Base-by-base conservation (phyloP, 2,113 vertebrate genomes). In the Platysternon megacephalum region DNA sequence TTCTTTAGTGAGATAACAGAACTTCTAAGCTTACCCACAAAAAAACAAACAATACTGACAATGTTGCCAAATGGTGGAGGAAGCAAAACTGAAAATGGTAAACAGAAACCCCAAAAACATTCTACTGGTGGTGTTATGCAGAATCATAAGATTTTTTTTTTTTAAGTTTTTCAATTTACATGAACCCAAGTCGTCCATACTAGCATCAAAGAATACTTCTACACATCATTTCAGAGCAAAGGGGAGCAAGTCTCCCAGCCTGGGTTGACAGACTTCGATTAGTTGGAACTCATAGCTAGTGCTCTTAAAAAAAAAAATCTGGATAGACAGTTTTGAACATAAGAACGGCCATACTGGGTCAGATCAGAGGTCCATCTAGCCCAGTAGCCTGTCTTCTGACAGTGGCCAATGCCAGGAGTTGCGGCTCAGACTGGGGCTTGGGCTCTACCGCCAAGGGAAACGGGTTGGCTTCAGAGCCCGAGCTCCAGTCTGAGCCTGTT, bases 1-100 rank as follows among this genome's bases (percentile, higher is more conserved):
- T 42, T 90, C 82, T 96, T 90, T 85, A 22, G 84, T 35, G 39
- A 13, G 21, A 32, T 51, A 87, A 84, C 58, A 79, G 65, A 14
- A 72, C 35, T 26, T 22, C 21, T 8, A 79, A 44, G 46, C 61
- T 88, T 81, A 53, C 53, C 85, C 35, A 19, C 79, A 90, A 76
- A 81, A 92, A 83, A 17, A 4, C 11, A 76, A 46, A 22, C 51
- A 90, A 82, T 76, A 28, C 55, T 56, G 55, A 11, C 24, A 56
- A 14, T 6, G 28, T 32, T 61, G 56, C 56, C 56, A 26, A 61
- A 32, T 58, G 42, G 39, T 46, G 79, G 79, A 74, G 58, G 82
- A 22, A 86, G 86, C 79, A 2, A 24, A 32, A 72, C 3, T 72
- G n/a, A 72, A 72, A 72, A 39, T 39, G 39, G n/a, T 72, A n/a